phyloP scores from a whole-genome alignment of 2,888 invertebrate species.

The Julus scanicus region DNA sequence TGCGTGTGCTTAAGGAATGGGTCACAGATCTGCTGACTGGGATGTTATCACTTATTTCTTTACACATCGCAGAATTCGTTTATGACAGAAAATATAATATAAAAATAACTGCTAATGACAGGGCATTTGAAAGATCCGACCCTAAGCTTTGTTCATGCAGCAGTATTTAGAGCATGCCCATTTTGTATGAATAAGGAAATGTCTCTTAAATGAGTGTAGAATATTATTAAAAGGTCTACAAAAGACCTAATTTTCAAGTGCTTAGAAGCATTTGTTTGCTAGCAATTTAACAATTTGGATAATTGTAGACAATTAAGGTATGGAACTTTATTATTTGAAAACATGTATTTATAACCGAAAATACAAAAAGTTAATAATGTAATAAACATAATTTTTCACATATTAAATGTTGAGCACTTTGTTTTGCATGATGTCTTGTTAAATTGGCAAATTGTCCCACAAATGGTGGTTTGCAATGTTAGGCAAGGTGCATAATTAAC shows the following conservation, averaged over 20 bases:
- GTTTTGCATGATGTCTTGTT: too few relatives aligned
- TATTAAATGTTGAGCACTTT: too few relatives aligned
- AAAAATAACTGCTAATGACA: background rate
- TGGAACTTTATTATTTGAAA: too few relatives aligned
- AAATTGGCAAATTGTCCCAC: too few relatives aligned
- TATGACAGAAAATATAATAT: background rate
- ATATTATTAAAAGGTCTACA: background rate
- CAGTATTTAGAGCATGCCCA: background rate
- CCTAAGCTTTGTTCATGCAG: background rate
- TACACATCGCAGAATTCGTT: slow-evolving; percentile 7
- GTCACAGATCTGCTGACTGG: background rate
- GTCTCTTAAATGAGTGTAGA: background rate
- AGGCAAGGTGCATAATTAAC: too few relatives aligned
- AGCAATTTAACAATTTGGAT: too few relatives aligned
- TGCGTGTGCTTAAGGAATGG: slow-evolving; percentile 25
- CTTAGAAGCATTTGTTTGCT: too few relatives aligned
- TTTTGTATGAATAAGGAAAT: background rate
- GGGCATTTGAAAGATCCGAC: background rate
- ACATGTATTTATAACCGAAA: too few relatives aligned
- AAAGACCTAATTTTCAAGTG: background rate
- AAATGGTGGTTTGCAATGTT: too few relatives aligned
- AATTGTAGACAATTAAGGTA: too few relatives aligned
- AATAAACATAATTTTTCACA: too few relatives aligned
- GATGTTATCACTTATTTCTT: slow-evolving; percentile 36
- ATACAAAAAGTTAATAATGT: too few relatives aligned